These are phyloP conservation scores for Drosophila serrata DNA, from an alignment of 1,140 invertebrate species.

Conservation along the genomic window DNA sequence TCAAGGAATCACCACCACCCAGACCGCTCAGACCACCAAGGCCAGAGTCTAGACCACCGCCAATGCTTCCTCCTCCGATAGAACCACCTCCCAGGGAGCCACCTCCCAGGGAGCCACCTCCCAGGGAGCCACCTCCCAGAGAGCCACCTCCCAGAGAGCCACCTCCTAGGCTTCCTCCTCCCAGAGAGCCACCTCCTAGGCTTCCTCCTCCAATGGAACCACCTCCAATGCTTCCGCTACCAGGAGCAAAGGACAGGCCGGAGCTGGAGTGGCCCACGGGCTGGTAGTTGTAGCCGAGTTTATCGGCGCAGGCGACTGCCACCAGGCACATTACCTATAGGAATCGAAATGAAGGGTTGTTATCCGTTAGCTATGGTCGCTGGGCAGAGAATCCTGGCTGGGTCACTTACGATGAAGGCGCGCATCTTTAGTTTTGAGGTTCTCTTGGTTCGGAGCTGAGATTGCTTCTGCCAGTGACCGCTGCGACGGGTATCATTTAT, in stretches of 20 bases:
- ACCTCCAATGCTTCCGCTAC: constrained; percentile 44
- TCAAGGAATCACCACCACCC: constrained; percentile 40
- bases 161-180: constrained; percentile 27
- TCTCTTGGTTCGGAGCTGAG: constrained; percentile 68
- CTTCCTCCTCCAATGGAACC: constrained; percentile 23
- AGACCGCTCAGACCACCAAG: constrained; percentile 40
- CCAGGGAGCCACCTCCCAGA: constrained; percentile 31
- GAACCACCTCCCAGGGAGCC: constrained; percentile 28
- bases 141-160: too few species aligned
- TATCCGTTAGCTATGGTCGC: constrained; percentile 32
- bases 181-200: constrained; percentile 15
- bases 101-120: constrained; percentile 30
- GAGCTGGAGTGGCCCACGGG: constrained; percentile 66
- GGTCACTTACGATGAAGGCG: constrained; percentile 73
- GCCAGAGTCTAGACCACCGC: constrained; percentile 21
- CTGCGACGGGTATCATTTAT: constrained; percentile 66
- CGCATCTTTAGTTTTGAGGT: constrained; percentile 71
- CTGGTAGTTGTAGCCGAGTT: constrained; percentile 81
- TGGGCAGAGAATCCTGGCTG: background rate
- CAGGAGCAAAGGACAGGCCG: constrained; percentile 69
- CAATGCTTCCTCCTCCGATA: constrained; percentile 21
- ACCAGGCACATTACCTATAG: constrained; percentile 71
- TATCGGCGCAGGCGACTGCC: constrained; percentile 78
- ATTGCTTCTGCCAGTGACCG: constrained; percentile 62
- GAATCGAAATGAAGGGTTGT: constrained; percentile 6